Evolutionary conservation across 1,140 invertebrate species (phyloP), one percentile per base, ranked within the genome.

Genomic region (Drosophila kepulauana): DNA sequence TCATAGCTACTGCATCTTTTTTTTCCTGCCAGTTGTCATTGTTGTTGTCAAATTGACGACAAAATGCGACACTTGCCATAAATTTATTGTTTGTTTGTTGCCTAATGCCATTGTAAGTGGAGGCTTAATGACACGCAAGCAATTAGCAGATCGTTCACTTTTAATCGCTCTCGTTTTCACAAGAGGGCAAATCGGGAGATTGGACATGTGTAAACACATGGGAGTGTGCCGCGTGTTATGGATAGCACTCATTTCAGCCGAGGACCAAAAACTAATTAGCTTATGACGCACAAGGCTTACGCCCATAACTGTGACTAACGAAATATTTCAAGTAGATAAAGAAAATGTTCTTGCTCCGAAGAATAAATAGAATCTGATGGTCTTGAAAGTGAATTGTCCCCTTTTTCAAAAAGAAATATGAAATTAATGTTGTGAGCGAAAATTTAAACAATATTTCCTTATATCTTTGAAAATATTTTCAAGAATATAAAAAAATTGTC

Each of bases 21-120:
- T 68, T 82, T 80, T 80, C 10, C 58, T 75, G 59, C 11, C 81
- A 89, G 81, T 88, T 91, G 25, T 43, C 57, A 15, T 63, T 65
- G 64, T 81, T 78, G 62, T 62, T 84, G 78, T 81, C 75, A 76
- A 87, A 75, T 88, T 91, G 88, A 89, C 74, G 72, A 91, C 69
- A 88, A 91, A 91, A 91, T 85, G 88, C 81, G 88, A 91, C 88
- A 91, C 88, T 91, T 89, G 89, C 81, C 80, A 91, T 91, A 86
- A 91, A 91, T 82, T 86, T 88, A 89, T 88, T 91, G 79, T 89
- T 91, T 91, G 89, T 78, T 20, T 61, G 45, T 70, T 89, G 82
- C 73, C 78, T 81, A 80, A 84, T 91, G 79, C 80, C 65, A 57
- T 73, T 78, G 72, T 82, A 86, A 91, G 80, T 90, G 81, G 78